Conservation (phyloP, 2,888 invertebrate genomes). For the Cantharis lateralis region DNA sequence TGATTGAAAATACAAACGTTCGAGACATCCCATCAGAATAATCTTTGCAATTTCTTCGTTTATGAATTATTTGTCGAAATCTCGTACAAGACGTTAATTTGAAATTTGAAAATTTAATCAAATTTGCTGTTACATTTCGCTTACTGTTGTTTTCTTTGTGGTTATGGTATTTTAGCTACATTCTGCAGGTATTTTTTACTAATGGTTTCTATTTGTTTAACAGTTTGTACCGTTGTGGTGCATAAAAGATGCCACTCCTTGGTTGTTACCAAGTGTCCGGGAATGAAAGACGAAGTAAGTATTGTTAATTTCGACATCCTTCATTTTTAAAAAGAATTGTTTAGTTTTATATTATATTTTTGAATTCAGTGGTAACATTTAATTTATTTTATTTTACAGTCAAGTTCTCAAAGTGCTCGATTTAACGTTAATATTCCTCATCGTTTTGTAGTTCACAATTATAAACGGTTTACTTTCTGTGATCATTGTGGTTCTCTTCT, state of each 20-base stretch:
- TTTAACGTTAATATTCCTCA: conserved; percentile 99
- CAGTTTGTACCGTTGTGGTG: conserved; percentile 98
- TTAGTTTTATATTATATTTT: too few species aligned
- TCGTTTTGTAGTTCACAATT: conserved; percentile 93
- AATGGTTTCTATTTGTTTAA: conserved; percentile 18
- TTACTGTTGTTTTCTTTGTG: background rate
- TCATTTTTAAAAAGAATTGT: background rate
- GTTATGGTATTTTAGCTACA: background rate
- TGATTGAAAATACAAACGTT: background rate
- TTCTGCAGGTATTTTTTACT: conserved; percentile 12
- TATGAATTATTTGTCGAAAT: background rate
- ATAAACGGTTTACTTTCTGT: conserved; percentile 98
- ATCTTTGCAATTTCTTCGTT: background rate
- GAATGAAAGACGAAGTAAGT: conserved; percentile 87
- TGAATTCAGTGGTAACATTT: background rate
- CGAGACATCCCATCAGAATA: background rate
- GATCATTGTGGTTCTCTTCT: conserved; percentile 98
- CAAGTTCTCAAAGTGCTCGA: conserved; percentile 65
- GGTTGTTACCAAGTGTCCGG: conserved; percentile 98
- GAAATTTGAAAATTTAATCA: background rate
- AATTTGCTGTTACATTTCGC: background rate
- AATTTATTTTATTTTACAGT: conserved; percentile 50
- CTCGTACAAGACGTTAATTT: background rate
- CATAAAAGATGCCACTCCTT: conserved; percentile 98
- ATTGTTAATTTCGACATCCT: background rate